Evolutionary conservation across 1,140 invertebrate genomes (phyloP).

Genomic region (Apocrypta bakeri): DNA sequence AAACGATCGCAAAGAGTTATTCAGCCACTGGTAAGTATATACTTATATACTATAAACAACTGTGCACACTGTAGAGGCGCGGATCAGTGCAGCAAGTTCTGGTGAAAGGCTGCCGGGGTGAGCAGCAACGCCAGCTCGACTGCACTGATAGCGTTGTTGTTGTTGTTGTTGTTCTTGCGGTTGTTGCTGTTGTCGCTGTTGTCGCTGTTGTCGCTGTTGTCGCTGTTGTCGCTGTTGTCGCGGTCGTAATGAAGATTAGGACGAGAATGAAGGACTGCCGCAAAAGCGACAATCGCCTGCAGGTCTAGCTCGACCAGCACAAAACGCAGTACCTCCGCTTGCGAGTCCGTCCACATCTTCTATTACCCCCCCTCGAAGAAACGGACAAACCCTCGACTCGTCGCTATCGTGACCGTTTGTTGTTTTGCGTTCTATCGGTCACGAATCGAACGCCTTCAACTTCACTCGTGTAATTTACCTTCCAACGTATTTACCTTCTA

Average conservation of each 20-base stretch:
- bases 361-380: neutral
- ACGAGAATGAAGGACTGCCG: neutral
- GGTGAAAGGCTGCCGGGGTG: neutral
- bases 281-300: neutral
- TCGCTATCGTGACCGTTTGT: neutral
- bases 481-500: too few relatives aligned
- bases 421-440: neutral
- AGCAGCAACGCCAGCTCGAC: neutral
- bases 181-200: neutral
- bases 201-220: neutral
- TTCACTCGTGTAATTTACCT: too few relatives aligned
- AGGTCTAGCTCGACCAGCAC: neutral
- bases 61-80: too few relatives aligned
- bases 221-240: neutral
- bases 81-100: neutral
- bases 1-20: too few relatives aligned
- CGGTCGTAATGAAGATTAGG: neutral
- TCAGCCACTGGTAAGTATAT: too few relatives aligned
- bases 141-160: neutral
- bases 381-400: neutral
- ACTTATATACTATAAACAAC: too few relatives aligned
- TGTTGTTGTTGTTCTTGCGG: neutral
- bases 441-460: neutral
- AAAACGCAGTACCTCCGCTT: neutral
- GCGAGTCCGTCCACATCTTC: slow-evolving; percentile 16